These are phyloP conservation scores for Eupeodes luniger DNA, from an alignment of 2,888 invertebrate species.

Conservation along the genomic window DNA sequence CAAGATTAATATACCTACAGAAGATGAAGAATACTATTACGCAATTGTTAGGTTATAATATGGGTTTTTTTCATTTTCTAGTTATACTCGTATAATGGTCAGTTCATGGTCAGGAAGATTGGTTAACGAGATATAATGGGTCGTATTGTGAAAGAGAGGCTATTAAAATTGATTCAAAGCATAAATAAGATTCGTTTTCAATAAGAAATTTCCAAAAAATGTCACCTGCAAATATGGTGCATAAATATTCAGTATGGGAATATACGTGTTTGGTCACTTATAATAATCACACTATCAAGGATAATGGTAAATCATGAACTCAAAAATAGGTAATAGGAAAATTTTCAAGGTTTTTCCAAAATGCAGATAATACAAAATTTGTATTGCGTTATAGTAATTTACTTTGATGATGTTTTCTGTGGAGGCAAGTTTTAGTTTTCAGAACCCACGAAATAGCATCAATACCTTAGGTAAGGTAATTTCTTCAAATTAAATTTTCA, in stretches of 20 bases:
- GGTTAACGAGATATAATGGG: conserved; percentile 45
- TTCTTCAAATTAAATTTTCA: too few species aligned
- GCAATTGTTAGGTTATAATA: conserved; percentile 52
- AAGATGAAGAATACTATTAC: conserved; percentile 21
- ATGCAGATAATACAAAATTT: not conserved
- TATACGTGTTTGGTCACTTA: conserved; percentile 12
- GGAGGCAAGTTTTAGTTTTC: too few species aligned
- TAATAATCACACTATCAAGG: too few species aligned
- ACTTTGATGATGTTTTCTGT: not conserved
- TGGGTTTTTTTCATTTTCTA: conserved; percentile 28
- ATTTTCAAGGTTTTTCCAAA: conserved; percentile 6
- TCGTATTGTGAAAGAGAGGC: conserved; percentile 35
- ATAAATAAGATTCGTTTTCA: conserved; percentile 24
- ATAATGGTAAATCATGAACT: not conserved
- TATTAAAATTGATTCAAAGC: conserved; percentile 25
- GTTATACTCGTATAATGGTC: conserved; percentile 20
- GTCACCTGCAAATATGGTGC: conserved; percentile 35
- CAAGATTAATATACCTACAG: conserved; percentile 7
- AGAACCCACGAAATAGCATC: too few species aligned
- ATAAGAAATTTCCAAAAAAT: not conserved
- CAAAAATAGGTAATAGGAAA: not conserved
- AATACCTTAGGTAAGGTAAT: too few species aligned
- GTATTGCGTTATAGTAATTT: not conserved
- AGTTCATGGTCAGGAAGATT: conserved; percentile 48
- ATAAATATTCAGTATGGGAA: not conserved